A percentile compares a stretch with the other conserved stretches of the same genome.
phyloP scores from a whole-genome alignment of 1,140 invertebrate genomes.

The Lepidurus apus region DNA sequence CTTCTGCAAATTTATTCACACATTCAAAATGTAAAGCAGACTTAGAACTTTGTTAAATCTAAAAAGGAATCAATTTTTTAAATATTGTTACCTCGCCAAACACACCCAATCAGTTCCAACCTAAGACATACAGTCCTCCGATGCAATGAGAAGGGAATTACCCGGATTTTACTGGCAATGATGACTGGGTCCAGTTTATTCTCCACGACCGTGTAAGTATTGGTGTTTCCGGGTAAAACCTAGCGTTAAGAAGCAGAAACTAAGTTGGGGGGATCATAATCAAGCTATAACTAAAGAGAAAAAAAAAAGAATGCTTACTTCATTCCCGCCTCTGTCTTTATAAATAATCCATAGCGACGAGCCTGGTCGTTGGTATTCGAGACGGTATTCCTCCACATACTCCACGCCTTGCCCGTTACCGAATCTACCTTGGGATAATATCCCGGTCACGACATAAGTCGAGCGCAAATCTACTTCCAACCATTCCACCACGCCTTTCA shows the following conservation, averaged over 20 bases:
- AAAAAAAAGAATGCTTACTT: constrained; percentile 49
- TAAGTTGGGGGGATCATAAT: too few species aligned
- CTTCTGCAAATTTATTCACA: constrained; percentile 34
- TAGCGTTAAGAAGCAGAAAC: constrained; percentile 50
- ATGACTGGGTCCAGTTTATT: constrained; percentile 74
- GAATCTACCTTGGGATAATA: constrained; percentile 86
- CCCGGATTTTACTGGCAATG: constrained; percentile 75
- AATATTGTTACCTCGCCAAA: constrained; percentile 72
- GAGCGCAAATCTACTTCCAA: constrained; percentile 74
- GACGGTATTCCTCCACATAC: constrained; percentile 72
- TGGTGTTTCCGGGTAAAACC: constrained; percentile 80
- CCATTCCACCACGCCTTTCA: constrained; percentile 68
- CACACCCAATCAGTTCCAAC: constrained; percentile 81
- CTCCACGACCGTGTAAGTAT: constrained; percentile 74
- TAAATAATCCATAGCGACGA: constrained; percentile 69
- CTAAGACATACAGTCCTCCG: constrained; percentile 86
- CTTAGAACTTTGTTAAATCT: neutral
- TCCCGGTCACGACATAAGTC: constrained; percentile 74
- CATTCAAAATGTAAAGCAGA: neutral
- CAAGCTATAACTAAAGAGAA: too few species aligned
- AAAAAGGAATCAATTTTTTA: neutral
- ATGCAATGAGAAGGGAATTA: constrained; percentile 81
- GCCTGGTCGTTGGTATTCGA: constrained; percentile 75
- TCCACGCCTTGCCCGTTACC: constrained; percentile 90
- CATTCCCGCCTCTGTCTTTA: constrained; percentile 64